Conservation (phyloP, 2,113 vertebrate genomes). For the Larimichthys polyactis region DNA sequence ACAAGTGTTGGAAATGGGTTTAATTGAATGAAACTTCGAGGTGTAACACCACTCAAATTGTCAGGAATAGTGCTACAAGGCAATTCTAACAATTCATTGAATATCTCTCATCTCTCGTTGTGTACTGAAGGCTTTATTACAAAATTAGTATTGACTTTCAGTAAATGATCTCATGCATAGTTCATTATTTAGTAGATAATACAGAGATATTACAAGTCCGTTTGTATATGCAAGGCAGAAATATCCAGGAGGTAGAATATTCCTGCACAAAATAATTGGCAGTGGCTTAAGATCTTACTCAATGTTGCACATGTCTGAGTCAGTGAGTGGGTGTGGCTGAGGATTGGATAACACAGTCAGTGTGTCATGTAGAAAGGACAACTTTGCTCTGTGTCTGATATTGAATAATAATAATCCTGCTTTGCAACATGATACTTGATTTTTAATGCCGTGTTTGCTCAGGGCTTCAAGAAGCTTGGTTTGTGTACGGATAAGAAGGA, state of each 20-base stretch:
- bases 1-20: neutral
- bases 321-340: constrained; percentile 6
- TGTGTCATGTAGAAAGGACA: neutral
- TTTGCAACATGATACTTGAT: neutral
- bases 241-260: neutral
- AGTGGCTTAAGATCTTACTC: neutral
- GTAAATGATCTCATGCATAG: neutral
- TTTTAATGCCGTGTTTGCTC: constrained; percentile 1
- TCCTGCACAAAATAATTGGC: constrained; percentile 7
- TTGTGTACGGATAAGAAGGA: neutral
- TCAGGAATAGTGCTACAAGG: neutral
- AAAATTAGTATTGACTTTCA: neutral
- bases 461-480: constrained; percentile 9
- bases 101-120: neutral
- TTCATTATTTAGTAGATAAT: neutral
- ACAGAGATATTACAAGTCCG: neutral
- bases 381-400: neutral
- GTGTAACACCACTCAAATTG: neutral
- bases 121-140: neutral
- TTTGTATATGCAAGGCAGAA: neutral
- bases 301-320: neutral
- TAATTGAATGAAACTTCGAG: neutral
- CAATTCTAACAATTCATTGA: neutral
- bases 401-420: neutral
- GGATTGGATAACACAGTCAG: constrained; percentile 1